Conservation (phyloP, 2,797 vertebrate species). For the Enteromius fasciolatus region DNA sequence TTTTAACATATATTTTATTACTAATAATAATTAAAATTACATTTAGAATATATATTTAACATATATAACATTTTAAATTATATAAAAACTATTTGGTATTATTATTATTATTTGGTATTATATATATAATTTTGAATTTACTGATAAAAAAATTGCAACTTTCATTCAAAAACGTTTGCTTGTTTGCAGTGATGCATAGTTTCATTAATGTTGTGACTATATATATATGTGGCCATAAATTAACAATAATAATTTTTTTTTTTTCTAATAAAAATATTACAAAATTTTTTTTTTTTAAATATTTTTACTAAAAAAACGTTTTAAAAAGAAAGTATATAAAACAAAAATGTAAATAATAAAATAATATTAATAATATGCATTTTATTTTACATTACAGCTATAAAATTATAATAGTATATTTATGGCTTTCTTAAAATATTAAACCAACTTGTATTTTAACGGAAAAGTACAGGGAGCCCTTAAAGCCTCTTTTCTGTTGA, state of each 20-base stretch:
- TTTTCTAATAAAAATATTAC: too few relatives aligned
- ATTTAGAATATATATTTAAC: too few relatives aligned
- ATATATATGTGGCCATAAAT: background rate
- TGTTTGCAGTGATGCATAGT: background rate
- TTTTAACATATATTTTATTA: too few relatives aligned
- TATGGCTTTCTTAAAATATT: background rate
- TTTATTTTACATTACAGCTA: background rate
- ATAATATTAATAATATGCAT: background rate
- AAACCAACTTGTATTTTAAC: background rate
- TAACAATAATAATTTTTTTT: too few relatives aligned
- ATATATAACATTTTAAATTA: too few relatives aligned
- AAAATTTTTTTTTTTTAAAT: too few relatives aligned
- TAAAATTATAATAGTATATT: background rate
- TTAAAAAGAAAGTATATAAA: background rate
- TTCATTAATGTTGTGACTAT: background rate
- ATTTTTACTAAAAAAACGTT: background rate
- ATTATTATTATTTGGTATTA: too few relatives aligned
- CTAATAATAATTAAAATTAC: too few relatives aligned
- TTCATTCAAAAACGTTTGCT: background rate
- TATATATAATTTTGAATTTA: too few relatives aligned
- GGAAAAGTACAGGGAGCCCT: background rate
- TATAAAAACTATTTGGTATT: background rate
- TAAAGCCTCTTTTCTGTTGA: background rate
- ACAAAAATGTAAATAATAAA: background rate
- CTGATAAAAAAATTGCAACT: background rate